Base-by-base conservation (phyloP, 2,888 invertebrate species). In the Xestobium rufovillosum region DNA sequence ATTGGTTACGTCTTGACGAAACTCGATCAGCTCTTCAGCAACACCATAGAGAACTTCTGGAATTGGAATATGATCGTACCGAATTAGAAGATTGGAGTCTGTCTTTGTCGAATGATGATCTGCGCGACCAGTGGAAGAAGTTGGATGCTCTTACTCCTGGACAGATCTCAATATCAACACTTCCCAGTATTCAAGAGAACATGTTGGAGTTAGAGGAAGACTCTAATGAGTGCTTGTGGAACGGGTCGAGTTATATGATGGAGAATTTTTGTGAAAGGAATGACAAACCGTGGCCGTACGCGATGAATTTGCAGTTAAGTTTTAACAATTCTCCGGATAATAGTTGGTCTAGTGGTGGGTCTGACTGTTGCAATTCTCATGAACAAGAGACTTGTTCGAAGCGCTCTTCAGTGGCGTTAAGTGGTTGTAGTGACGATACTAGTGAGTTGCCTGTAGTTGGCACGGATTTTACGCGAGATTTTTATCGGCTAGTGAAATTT, bases 81-180 rank as follows among this genome's bases (percentile, higher is more conserved):
- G 84, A 84, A 60, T 64, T 84, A 44, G 83, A 84, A 63, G 83
- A 84, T 60, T 84, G 84, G 84, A 83, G 81, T 57, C 68, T 82
- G 56, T 80, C 79, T 29, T 63, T 83, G 42, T 82, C 82, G 1
- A 78, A 73, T 47, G 82, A 82, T 57, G 81, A 82, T 61, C 68
- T 81, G 39, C 68, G 71, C 50, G 76, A 77, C 25, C 53, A 57
- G 28, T 59, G 53, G 51, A 59, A 57, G 38, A 51, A 51, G 14
- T 30, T 49, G 10, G 55, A 55, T 17, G 54, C 48, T 2, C 67
- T 70, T 3, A 76, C 77, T 2, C 78, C 78, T 1, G 76, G 75
- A 4, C 76, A 76, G 63, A 74, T 76, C 53, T 76, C 76, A 1
- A 60, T 76, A 29, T 73, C 76, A 15, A 78, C 78, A 1, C 62